A percentile compares a stretch with the other conserved stretches of the same genome.
Conservation (phyloP, 2,113 vertebrate genomes). For the Myiagra hebetior region DNA sequence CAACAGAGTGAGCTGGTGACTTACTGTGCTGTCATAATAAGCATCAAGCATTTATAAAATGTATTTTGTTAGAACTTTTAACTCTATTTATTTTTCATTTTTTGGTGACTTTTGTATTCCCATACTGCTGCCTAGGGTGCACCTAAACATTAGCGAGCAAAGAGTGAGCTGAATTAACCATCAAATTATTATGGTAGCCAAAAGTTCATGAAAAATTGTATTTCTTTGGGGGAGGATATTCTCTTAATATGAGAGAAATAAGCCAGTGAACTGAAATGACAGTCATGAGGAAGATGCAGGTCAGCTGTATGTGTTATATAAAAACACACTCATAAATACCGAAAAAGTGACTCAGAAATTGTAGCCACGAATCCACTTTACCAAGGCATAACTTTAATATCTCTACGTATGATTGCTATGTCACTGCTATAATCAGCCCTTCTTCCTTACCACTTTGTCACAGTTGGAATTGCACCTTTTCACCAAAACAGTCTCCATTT, state of each 20-base stretch:
- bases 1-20: background rate
- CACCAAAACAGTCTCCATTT: background rate
- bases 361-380: background rate
- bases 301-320: background rate
- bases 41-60: background rate
- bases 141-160: background rate
- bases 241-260: background rate
- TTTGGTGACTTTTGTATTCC: background rate
- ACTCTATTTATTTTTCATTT: background rate
- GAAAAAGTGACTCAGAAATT: background rate
- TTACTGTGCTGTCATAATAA: background rate
- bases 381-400: background rate
- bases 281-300: background rate
- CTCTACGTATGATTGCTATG: background rate
- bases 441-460: background rate
- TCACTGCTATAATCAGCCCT: background rate
- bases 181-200: background rate
- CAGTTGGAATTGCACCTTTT: background rate
- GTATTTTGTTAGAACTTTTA: background rate
- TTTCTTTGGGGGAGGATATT: background rate
- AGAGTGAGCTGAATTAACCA: background rate
- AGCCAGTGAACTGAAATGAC: background rate
- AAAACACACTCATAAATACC: background rate
- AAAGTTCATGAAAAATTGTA: background rate
- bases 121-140: background rate